Evolutionary conservation across 2,113 vertebrate species (phyloP), one percentile per base, ranked within the genome.

Genomic region (Chaetops frenatus): DNA sequence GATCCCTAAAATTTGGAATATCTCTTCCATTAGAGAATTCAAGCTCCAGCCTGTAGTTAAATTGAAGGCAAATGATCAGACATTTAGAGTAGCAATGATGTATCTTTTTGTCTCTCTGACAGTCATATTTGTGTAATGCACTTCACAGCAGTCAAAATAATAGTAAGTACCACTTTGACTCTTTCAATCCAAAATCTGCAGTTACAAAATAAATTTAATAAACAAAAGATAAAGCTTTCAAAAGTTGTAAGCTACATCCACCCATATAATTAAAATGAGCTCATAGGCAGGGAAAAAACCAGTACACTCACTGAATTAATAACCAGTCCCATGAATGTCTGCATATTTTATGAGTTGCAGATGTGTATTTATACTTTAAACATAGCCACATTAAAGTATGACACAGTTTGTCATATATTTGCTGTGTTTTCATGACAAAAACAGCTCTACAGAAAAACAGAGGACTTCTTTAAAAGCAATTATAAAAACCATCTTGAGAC

Each of bases 291-390:
- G 45, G 73, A 76, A 89, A 92, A 92, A 95, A 87, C 0, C 16
- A 79, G 65, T 81, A 48, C 47, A 24, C 19, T 86, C 36, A 64
- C 64, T 67, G 86, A 93, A 94, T 93, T 93, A 94, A 95, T 94
- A 96, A 93, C 56, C 88, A 93, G 91, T 84, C 65, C 72, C 57
- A 76, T 9, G 44, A 92, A 95, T 31, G 90, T 61, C 95, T 96
- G 90, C 84, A 72, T 91, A 95, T 92, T 97, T 94, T 96, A 95
- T 92, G 90, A 94, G 81, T 47, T 94, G 65, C 95, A 96, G 95
- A 93, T 95, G 90, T 95, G 86, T 72, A 53, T 67, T 88, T 94
- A 88, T 88, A 88, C 50, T 86, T 96, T 86, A 94, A 96, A 93
- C 22, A 85, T 31, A 88, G 22, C 53, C 48, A 84, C 44, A 74